Base-by-base conservation (phyloP, 2,113 vertebrate species). In the Boulengeromyrus knoepffleri region DNA sequence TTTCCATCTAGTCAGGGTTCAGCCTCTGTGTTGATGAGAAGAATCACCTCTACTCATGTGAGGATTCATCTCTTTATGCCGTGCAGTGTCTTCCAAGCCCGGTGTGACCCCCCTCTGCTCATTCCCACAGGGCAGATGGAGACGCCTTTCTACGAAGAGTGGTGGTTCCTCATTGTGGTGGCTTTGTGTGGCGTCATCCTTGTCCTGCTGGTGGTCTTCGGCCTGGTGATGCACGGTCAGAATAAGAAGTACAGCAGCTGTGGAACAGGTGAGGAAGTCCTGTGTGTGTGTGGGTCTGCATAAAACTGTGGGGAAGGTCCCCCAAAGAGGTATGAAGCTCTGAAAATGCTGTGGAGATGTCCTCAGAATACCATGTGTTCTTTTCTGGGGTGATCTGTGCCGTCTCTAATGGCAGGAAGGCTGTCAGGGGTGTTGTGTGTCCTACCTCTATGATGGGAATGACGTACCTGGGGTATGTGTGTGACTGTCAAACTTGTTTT, bases 111-210 rank as follows among this genome's bases (percentile, higher is more conserved):
- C 70, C 31, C 15, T 7, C 62, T 13, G 3, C n/a, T 86, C 39
- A 39, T 53, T 13, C 24, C 46, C 83, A 87, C 85, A 99, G 99
- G 97, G 0, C 96, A 98, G 93, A 93, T 93, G 0, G 97, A 97
- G 90, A 94, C 96, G 42, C 97, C 97, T 0, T 99, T 99, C 95
- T 99, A 99, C 0, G 98, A 97, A 91, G 97, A 99, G 94, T 99
- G 99, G 98, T 99, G 98, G 99, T 99, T 99, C 94, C 95, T 99
- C 70, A 94, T 99, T 56, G 97, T 99, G 93, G 95, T 97, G 94
- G 97, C 97, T 0, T 97, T 99, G 62, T 97, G 97, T 36, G 96
- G 97, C 74, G 95, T 99, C 89, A 97, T 99, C 92, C 94, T 99
- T 74, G 93, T 99, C 70, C 96, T 99, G 90, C 94, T 99, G 88